Evolutionary conservation across 2,888 invertebrate genomes (phyloP).

Genomic region (Eumerus sabulonum): DNA sequence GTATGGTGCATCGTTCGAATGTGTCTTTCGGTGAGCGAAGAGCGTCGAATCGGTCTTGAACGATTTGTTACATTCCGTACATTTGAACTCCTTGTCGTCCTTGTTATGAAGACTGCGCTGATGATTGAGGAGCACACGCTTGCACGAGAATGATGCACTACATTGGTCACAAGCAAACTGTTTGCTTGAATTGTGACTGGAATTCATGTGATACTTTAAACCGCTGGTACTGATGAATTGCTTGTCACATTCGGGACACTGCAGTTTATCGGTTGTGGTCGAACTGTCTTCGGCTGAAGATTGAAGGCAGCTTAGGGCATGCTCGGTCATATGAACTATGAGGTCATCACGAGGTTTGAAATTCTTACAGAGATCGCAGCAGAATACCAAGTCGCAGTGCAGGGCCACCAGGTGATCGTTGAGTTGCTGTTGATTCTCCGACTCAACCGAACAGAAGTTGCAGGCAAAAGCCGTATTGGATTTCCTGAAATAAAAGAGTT

Average conservation of each 20-base stretch:
- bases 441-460: constrained; percentile 25
- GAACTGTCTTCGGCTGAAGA: background rate
- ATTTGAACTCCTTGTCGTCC: constrained; percentile 44
- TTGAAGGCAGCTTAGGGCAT: constrained; percentile 72
- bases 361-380: constrained; percentile 79
- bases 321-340: constrained; percentile 78
- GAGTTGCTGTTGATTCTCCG: constrained; percentile 18
- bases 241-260: constrained; percentile 58
- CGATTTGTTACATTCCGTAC: constrained; percentile 54
- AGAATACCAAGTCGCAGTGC: constrained; percentile 77
- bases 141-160: constrained; percentile 50
- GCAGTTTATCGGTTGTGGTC: constrained; percentile 10
- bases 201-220: constrained; percentile 50
- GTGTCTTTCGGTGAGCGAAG: constrained; percentile 59
- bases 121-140: constrained; percentile 63
- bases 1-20: constrained; percentile 29
- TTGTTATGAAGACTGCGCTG: constrained; percentile 57
- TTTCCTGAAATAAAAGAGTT: constrained; percentile 23
- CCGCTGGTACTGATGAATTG: constrained; percentile 53
- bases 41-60: constrained; percentile 68
- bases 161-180: constrained; percentile 81
- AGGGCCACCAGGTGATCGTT: constrained; percentile 75
- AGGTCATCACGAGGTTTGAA: constrained; percentile 77
- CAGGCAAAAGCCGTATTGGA: constrained; percentile 9
- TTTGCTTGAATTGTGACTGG: constrained; percentile 72